Conservation (phyloP, 2,113 vertebrate species). For the Cinclus cinclus region DNA sequence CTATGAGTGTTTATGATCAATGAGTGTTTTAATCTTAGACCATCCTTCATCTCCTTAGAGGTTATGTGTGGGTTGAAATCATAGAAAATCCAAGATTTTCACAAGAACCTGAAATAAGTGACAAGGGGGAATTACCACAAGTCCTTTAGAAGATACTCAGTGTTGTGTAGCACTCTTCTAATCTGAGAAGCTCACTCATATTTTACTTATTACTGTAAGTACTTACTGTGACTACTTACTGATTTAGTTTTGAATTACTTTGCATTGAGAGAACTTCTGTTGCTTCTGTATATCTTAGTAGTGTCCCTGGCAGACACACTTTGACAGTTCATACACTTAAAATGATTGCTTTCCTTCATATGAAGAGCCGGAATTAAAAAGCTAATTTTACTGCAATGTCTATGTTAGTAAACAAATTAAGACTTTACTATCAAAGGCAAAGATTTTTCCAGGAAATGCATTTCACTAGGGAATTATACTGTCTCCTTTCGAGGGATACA, state of each 20-base stretch:
- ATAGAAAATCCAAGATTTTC: neutral
- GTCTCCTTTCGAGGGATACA: neutral
- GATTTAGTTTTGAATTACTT: neutral
- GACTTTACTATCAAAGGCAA: neutral
- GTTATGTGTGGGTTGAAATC: neutral
- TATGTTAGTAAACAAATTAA: neutral
- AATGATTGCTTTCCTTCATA: neutral
- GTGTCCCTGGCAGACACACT: neutral
- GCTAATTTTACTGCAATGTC: neutral
- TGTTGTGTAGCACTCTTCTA: neutral
- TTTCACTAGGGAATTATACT: neutral
- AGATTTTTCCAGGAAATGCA: neutral
- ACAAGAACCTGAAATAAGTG: neutral
- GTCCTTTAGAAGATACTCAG: neutral
- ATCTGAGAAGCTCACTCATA: neutral
- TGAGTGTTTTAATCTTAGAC: neutral
- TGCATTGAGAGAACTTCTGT: neutral
- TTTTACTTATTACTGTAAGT: neutral
- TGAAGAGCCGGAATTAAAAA: neutral
- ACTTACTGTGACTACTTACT: neutral
- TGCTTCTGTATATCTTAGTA: neutral
- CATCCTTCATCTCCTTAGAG: neutral
- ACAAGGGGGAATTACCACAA: neutral
- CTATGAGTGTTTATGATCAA: too few relatives aligned
- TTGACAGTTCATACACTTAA: neutral